A percentile compares a stretch with the other conserved stretches of the same genome.
Conservation (phyloP, 2,113 vertebrate genomes). For the Saiga tatarica region DNA sequence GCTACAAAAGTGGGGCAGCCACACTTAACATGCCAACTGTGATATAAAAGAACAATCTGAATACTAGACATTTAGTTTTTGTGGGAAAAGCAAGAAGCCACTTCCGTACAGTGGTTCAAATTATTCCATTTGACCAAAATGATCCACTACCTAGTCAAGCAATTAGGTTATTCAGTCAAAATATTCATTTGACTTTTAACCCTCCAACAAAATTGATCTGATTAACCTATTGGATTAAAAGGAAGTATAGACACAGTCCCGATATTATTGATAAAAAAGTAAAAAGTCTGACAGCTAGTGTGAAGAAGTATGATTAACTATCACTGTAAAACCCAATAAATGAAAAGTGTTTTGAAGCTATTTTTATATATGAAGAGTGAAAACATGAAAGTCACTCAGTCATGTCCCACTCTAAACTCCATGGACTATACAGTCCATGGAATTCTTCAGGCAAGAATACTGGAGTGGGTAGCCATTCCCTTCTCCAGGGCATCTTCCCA, state of each 20-base stretch:
- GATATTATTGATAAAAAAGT: background rate
- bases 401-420: background rate
- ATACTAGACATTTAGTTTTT: background rate
- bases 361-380: background rate
- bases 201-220: background rate
- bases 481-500: background rate
- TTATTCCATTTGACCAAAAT: background rate
- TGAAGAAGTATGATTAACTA: background rate
- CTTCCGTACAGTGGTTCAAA: background rate
- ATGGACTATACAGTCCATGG: background rate
- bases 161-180: background rate
- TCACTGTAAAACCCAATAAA: background rate
- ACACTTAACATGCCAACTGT: background rate
- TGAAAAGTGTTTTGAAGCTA: background rate
- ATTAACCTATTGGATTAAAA: background rate
- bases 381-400: background rate
- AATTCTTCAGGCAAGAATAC: background rate
- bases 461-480: background rate
- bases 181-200: background rate
- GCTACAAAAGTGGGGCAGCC: background rate
- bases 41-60: background rate
- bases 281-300: background rate
- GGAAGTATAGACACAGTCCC: background rate
- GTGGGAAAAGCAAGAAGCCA: background rate
- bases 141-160: background rate